Conservation (phyloP, 2,888 invertebrate species). For the Plutella xylostella region DNA sequence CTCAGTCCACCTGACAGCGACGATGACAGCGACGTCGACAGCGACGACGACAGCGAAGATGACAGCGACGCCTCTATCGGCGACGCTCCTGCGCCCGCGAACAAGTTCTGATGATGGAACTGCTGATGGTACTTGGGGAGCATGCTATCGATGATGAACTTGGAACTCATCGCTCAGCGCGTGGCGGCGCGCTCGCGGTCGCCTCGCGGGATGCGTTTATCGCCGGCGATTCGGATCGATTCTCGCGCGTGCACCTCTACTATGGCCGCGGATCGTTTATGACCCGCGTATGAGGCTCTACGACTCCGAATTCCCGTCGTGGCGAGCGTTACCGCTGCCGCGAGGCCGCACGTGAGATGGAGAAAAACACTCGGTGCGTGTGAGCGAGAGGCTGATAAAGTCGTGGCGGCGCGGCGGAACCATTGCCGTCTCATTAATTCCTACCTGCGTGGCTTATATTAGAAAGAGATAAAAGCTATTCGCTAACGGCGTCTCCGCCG, state of each 20-base stretch:
- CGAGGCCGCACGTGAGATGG: conserved; percentile 62
- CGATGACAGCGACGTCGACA: conserved; percentile 65
- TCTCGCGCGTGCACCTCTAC: conserved; percentile 71
- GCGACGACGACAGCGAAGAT: conserved; percentile 70
- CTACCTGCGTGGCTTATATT: conserved; percentile 67
- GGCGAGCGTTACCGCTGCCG: conserved; percentile 68
- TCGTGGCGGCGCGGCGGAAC: conserved; percentile 51
- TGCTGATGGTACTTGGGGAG: conserved; percentile 91
- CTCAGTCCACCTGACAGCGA: conserved; percentile 74
- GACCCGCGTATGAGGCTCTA: conserved; percentile 88
- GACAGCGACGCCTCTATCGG: conserved; percentile 76
- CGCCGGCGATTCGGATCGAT: conserved; percentile 70
- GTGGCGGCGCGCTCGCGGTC: conserved; percentile 47
- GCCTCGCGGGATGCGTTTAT: conserved; percentile 68
- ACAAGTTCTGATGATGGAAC: conserved; percentile 75
- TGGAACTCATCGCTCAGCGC: conserved; percentile 90
- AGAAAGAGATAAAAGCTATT: conserved; percentile 71
- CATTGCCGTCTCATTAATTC: conserved; percentile 67
- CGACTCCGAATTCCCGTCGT: conserved; percentile 84
- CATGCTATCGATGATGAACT: conserved; percentile 98
- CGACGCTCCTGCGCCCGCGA: conserved; percentile 76
- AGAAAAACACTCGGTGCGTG: conserved; percentile 58
- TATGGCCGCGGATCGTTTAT: conserved; percentile 85
- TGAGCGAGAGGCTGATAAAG: conserved; percentile 40
- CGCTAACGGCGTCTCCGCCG: conserved; percentile 64